phyloP scores from a whole-genome alignment of 2,797 vertebrate genomes.

The Enteromius mattozi region DNA sequence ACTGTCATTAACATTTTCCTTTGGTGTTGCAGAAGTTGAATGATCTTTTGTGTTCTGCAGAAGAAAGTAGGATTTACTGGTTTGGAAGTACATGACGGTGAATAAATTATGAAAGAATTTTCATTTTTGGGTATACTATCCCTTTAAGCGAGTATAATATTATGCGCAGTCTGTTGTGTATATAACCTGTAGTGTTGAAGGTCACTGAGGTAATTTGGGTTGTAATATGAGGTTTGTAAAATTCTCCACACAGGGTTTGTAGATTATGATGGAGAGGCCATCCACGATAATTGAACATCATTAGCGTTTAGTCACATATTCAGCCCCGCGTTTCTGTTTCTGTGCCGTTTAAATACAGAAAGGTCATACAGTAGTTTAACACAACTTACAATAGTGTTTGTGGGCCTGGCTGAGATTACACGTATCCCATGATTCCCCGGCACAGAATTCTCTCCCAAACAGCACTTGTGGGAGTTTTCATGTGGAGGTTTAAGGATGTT shows the following conservation, averaged over 20 bases:
- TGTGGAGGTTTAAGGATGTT: conserved; percentile 40
- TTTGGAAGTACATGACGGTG: background rate
- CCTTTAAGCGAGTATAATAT: background rate
- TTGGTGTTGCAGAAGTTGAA: background rate
- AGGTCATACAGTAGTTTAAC: conserved; percentile 26
- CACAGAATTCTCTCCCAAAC: background rate
- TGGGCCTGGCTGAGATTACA: background rate
- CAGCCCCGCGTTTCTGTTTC: background rate
- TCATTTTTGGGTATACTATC: background rate
- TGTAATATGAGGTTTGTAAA: conserved; percentile 32
- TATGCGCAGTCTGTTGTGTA: conserved; percentile 3
- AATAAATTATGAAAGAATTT: background rate
- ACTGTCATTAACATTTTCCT: background rate
- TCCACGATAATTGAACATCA: conserved; percentile 24
- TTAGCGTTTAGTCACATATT: conserved; percentile 28
- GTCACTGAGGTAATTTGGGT: conserved; percentile 10
- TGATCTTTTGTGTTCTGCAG: background rate
- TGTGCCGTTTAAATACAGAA: background rate
- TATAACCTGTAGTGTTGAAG: conserved; percentile 9
- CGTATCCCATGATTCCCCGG: background rate
- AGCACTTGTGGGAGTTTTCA: conserved; percentile 15
- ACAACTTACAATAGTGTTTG: conserved; percentile 10
- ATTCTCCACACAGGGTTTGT: conserved; percentile 8
- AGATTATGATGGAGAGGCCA: conserved; percentile 7
- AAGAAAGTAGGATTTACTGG: background rate